Conservation (phyloP, 2,888 invertebrate genomes). For the Ochropleura leucogaster region DNA sequence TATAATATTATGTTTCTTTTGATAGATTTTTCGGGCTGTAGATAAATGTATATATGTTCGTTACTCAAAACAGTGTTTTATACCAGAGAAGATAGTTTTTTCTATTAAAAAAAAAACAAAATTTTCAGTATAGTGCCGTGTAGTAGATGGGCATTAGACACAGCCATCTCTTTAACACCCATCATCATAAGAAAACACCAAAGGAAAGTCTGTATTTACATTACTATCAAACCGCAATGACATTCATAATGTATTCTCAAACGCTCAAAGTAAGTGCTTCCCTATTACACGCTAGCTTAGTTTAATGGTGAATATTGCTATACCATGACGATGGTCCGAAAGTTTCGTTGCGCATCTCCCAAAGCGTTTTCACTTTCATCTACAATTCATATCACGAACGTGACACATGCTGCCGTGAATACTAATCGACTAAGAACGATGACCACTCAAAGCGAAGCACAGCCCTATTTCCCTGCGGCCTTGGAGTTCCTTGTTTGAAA, state of each 20-base stretch:
- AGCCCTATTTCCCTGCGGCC: slow-evolving; percentile 62
- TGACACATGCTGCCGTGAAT: slow-evolving; percentile 70
- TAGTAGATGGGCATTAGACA: neutral
- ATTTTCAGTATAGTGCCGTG: no score
- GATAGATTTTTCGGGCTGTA: neutral
- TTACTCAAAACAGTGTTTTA: neutral
- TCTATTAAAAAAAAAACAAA: neutral
- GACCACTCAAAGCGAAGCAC: slow-evolving; percentile 37
- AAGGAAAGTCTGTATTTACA: slow-evolving; percentile 56
- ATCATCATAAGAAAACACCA: slow-evolving; percentile 18
- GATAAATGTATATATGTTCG: neutral
- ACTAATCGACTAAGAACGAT: slow-evolving; percentile 66
- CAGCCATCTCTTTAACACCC: neutral
- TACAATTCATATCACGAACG: slow-evolving; percentile 77
- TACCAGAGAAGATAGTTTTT: neutral
- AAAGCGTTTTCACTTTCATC: slow-evolving; percentile 80
- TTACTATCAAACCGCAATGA: slow-evolving; percentile 36
- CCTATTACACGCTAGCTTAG: slow-evolving; percentile 61
- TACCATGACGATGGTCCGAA: slow-evolving; percentile 71
- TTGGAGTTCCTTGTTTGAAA: slow-evolving; percentile 63
- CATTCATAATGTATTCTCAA: slow-evolving; percentile 39
- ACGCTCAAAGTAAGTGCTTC: slow-evolving; percentile 50
- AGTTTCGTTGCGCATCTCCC: slow-evolving; percentile 71
- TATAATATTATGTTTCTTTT: neutral
- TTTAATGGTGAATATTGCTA: slow-evolving; percentile 57